These are phyloP conservation scores for Bombycilla garrulus DNA, from an alignment of 2,113 vertebrate genomes.

Conservation along the genomic window DNA sequence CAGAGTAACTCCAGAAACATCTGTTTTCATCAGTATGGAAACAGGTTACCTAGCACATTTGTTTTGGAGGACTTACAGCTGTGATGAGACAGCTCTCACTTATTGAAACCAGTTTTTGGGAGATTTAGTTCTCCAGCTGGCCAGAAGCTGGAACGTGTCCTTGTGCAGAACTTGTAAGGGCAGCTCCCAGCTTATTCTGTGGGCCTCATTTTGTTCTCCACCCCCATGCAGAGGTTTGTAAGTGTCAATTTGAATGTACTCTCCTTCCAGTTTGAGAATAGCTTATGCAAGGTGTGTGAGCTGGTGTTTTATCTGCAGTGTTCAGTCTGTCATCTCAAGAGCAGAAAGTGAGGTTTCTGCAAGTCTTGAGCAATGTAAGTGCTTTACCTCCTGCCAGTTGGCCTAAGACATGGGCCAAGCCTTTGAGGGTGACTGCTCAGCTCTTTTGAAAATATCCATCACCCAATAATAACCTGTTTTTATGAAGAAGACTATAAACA, in stretches of 20 bases:
- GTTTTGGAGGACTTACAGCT: neutral
- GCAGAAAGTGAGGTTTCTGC: neutral
- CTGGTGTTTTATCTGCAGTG: neutral
- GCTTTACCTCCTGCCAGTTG: neutral
- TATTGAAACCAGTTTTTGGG: neutral
- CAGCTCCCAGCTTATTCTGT: neutral
- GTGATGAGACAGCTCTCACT: neutral
- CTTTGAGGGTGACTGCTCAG: neutral
- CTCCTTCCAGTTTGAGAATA: neutral
- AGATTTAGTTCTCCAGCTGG: neutral
- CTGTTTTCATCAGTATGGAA: neutral
- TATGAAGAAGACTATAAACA: neutral
- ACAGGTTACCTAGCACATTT: neutral
- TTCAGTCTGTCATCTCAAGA: neutral
- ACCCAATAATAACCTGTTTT: neutral
- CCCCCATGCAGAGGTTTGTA: neutral
- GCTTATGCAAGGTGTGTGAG: neutral
- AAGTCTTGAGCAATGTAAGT: neutral
- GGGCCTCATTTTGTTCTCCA: neutral
- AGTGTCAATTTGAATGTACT: neutral
- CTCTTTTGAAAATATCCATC: neutral
- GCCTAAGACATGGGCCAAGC: neutral
- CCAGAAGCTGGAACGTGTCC: neutral
- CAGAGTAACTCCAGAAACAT: neutral
- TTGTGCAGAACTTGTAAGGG: neutral